Percentiles rank a stretch among this genome's conserved stretches.
phyloP scores from a whole-genome alignment of 2,113 vertebrate genomes.

The Myotis yumanensis region DNA sequence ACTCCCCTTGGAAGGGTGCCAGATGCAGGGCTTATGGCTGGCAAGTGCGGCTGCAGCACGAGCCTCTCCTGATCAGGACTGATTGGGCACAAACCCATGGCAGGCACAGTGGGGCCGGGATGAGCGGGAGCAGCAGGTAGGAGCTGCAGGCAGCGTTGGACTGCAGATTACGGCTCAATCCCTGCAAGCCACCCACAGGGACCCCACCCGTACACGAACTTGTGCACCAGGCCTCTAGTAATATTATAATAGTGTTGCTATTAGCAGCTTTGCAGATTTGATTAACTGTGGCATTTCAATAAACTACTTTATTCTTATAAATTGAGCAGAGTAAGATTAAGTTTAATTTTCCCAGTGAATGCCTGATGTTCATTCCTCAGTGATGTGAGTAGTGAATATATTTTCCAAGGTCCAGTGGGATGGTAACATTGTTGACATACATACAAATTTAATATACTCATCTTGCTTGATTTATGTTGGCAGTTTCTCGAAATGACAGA shows the following conservation, averaged over 20 bases:
- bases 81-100: rapidly evolving
- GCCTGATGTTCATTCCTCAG: neutral
- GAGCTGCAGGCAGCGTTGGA: no score
- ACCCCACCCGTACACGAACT: no score
- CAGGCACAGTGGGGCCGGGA: no score
- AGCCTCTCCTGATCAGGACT: no score
- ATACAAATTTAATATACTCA: neutral
- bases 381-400: neutral
- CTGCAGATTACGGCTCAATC: rapidly evolving
- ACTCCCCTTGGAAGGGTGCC: no score
- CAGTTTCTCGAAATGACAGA: neutral
- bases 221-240: neutral
- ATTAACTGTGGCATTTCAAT: conserved; percentile 3
- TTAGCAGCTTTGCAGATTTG: neutral
- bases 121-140: no score
- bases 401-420: neutral
- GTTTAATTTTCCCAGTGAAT: conserved; percentile 17
- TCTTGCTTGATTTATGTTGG: neutral
- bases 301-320: neutral
- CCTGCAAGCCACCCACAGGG: no score
- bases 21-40: no score
- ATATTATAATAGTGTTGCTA: neutral
- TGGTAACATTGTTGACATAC: neutral
- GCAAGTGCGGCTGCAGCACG: rapidly evolving
- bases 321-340: neutral